These are phyloP conservation scores for Chrysolina haemoptera DNA, from an alignment of 2,888 invertebrate genomes.

Conservation along the genomic window DNA sequence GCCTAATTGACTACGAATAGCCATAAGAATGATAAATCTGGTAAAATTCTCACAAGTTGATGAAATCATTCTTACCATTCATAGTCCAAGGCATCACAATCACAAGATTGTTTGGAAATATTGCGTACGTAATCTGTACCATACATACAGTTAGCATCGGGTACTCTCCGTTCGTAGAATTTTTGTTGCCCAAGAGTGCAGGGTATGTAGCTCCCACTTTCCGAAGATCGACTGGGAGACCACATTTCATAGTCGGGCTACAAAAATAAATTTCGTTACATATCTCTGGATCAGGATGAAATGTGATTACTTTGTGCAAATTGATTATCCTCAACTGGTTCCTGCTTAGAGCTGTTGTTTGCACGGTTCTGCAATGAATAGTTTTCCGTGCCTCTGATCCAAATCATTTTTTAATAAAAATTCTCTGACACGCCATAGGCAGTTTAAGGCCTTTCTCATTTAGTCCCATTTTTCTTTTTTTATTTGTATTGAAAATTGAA, in stretches of 20 bases:
- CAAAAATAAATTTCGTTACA: constrained; percentile 60
- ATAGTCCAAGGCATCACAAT: constrained; percentile 86
- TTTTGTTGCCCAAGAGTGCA: constrained; percentile 87
- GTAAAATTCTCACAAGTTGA: background rate
- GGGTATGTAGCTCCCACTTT: constrained; percentile 73
- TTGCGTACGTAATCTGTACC: constrained; percentile 83
- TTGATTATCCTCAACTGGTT: too few species aligned
- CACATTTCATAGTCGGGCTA: constrained; percentile 88
- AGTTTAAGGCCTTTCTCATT: too few species aligned
- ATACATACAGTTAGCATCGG: constrained; percentile 86
- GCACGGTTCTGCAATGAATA: too few species aligned
- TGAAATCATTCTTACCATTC: constrained; percentile 76
- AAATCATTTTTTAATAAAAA: too few species aligned
- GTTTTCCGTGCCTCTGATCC: too few species aligned
- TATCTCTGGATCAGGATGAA: background rate
- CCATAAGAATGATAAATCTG: too few species aligned
- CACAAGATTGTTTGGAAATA: constrained; percentile 80
- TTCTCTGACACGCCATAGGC: too few species aligned
- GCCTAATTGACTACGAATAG: background rate
- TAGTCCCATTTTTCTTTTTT: too few species aligned
- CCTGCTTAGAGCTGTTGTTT: too few species aligned
- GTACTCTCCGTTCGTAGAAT: constrained; percentile 82
- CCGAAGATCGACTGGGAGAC: constrained; percentile 79
- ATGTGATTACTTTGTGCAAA: background rate
- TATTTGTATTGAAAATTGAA: too few species aligned